These are phyloP conservation scores for Hetaerina americana DNA, from an alignment of 1,140 invertebrate species.

Conservation along the genomic window DNA sequence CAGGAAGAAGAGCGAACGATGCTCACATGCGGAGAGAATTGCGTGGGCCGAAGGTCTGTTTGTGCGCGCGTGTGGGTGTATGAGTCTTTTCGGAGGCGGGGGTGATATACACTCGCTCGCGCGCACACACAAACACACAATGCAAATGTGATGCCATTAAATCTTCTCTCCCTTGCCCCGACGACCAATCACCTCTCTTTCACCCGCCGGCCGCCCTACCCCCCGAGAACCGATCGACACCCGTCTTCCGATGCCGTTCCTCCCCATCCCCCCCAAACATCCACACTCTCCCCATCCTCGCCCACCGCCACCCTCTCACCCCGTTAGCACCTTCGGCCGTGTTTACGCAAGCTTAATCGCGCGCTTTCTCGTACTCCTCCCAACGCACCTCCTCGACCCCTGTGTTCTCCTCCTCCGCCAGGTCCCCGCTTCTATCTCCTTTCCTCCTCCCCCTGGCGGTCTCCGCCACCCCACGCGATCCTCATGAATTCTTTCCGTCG, in stretches of 20 bases:
- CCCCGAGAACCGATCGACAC: too few species aligned
- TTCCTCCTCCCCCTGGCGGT: conserved; percentile 17
- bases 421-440: background rate
- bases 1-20: background rate
- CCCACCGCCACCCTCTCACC: conserved; percentile 10
- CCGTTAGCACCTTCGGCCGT: conserved; percentile 16
- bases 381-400: background rate
- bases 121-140: too few species aligned
- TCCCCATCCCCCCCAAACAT: too few species aligned
- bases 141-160: background rate
- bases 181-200: too few species aligned
- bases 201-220: too few species aligned
- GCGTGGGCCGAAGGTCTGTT: background rate
- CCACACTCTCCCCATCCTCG: conserved; percentile 12
- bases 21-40: background rate
- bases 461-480: conserved; percentile 29
- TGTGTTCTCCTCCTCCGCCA: background rate
- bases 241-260: too few species aligned
- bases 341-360: conserved; percentile 38
- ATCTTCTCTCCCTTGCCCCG: background rate
- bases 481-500: too few species aligned
- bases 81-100: background rate
- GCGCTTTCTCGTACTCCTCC: conserved; percentile 33
- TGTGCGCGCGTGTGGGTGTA: background rate
- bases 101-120: background rate